Evolutionary conservation across 1,140 invertebrate genomes (phyloP).

Genomic region (Drosophila leontia): DNA sequence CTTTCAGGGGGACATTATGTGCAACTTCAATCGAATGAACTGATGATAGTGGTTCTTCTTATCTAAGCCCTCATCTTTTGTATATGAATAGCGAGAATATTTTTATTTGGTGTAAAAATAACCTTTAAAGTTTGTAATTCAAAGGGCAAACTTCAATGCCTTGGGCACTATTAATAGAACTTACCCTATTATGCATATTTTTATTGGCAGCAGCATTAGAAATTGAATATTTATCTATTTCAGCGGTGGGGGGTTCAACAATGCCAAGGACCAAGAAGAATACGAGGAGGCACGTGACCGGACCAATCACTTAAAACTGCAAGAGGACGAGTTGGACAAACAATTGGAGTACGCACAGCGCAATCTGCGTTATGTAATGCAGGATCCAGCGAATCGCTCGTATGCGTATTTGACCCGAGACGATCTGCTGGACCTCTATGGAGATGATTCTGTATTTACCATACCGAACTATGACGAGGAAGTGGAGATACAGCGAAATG

Average conservation of each 20-base stretch:
- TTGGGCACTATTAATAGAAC: neutral
- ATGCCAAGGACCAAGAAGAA: slow-evolving; percentile 64
- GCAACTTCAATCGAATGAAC: neutral
- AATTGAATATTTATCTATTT: neutral
- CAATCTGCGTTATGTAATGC: slow-evolving; percentile 75
- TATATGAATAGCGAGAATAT: too few species aligned
- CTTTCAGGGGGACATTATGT: neutral
- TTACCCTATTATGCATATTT: neutral
- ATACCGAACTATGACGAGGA: slow-evolving; percentile 81
- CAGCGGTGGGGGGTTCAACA: slow-evolving; percentile 70
- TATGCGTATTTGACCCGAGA: slow-evolving; percentile 83
- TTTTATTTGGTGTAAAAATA: neutral
- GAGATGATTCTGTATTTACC: slow-evolving; percentile 75
- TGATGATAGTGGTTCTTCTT: neutral
- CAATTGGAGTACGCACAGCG: slow-evolving; percentile 76
- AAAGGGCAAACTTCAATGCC: neutral
- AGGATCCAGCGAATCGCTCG: slow-evolving; percentile 74
- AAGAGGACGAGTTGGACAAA: slow-evolving; percentile 73
- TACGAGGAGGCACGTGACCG: slow-evolving; percentile 59
- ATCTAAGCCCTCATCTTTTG: neutral
- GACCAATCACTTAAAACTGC: slow-evolving; percentile 59
- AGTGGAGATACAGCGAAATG: slow-evolving; percentile 65
- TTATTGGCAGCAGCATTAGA: neutral
- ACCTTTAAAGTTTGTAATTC: neutral
- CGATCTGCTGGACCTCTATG: slow-evolving; percentile 72